phyloP scores from a whole-genome alignment of 2,113 vertebrate genomes.

The Crotalus tigris region DNA sequence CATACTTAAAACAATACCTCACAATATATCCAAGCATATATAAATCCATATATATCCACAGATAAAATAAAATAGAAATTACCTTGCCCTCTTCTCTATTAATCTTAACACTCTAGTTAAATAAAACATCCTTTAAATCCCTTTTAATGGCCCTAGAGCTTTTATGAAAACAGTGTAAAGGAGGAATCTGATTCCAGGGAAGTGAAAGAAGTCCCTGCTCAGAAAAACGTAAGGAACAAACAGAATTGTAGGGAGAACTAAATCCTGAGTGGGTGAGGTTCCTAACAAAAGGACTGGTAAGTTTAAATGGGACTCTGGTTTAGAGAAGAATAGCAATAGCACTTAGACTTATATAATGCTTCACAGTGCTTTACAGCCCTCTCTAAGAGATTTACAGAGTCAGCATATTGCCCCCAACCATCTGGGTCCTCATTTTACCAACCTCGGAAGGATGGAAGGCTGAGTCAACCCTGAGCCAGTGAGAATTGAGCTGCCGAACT shows the following conservation, averaged over 20 bases:
- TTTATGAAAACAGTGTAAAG: not conserved
- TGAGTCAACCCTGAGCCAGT: no score
- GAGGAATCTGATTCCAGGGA: not conserved
- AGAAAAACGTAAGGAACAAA: not conserved
- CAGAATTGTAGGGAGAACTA: not conserved
- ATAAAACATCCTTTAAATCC: not conserved
- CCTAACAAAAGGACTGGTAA: not conserved
- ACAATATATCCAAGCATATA: not conserved
- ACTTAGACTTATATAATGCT: no score
- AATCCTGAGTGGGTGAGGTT: not conserved
- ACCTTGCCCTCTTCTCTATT: not conserved
- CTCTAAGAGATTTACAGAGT: no score
- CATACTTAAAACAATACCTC: not conserved
- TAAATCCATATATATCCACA: not conserved
- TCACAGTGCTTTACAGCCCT: no score
- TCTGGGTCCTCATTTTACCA: no score
- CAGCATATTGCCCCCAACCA: no score
- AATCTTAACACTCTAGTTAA: not conserved
- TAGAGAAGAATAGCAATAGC: not conserved
- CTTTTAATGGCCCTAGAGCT: not conserved
- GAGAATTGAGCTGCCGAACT: no score
- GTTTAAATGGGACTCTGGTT: not conserved
- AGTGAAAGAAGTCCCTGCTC: not conserved
- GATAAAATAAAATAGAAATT: not conserved
- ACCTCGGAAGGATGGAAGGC: no score